Conservation (phyloP, 1,140 invertebrate genomes). For the Drosophila quadrilineata region DNA sequence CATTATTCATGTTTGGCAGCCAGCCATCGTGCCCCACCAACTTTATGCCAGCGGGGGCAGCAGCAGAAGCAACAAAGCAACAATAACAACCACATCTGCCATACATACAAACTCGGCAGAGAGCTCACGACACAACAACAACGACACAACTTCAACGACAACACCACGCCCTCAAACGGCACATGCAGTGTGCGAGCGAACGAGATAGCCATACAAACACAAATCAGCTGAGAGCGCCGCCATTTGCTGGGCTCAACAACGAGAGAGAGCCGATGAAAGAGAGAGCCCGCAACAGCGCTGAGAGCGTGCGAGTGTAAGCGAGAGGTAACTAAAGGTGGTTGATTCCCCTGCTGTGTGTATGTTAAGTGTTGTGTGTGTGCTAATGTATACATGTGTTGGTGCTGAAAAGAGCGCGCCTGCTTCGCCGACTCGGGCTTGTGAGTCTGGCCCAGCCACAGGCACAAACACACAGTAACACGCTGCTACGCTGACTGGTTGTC, state of each 20-base stretch:
- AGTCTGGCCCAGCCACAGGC: conserved; percentile 9
- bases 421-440: conserved; percentile 36
- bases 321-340: conserved; percentile 20
- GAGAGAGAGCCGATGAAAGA: conserved; percentile 27
- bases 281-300: conserved; percentile 1
- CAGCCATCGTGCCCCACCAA: conserved; percentile 45
- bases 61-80: conserved; percentile 9
- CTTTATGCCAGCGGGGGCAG: conserved; percentile 18
- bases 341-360: conserved; percentile 3
- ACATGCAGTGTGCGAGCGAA: conserved; percentile 33
- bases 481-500: conserved; percentile 61
- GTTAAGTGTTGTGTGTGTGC: background rate
- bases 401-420: conserved; percentile 23
- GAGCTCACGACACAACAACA: conserved; percentile 17
- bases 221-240: conserved; percentile 74
- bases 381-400: too few species aligned
- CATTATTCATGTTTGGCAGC: conserved; percentile 71
- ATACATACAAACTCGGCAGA: conserved; percentile 22
- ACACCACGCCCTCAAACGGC: conserved; percentile 64
- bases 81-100: conserved; percentile 3
- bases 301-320: conserved; percentile 17
- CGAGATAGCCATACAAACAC: conserved; percentile 49
- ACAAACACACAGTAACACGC: conserved; percentile 65
- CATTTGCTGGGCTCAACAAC: conserved; percentile 47
- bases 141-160: conserved; percentile 15